phyloP scores from a whole-genome alignment of 2,888 invertebrate species.

The Campoplex nolae region DNA sequence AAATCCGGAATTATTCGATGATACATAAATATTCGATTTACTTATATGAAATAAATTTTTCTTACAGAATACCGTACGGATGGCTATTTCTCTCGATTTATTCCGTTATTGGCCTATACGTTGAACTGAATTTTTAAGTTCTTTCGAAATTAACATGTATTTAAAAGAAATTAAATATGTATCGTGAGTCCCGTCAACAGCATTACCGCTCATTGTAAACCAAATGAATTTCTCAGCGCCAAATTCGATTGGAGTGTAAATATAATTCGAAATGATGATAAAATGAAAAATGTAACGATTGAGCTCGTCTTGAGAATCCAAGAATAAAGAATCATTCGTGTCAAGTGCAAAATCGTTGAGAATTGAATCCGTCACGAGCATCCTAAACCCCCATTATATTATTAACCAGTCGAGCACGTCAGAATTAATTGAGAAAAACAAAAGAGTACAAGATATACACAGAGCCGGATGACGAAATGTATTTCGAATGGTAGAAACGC shows the following conservation, averaged over 20 bases:
- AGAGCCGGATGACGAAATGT: neutral
- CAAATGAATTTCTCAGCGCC: neutral
- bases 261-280: neutral
- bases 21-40: too few species aligned
- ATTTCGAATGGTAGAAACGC: neutral
- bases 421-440: neutral
- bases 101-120: too few species aligned
- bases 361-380: neutral
- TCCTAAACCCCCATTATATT: neutral
- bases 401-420: neutral
- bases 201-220: neutral
- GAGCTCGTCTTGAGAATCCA: neutral
- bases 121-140: too few species aligned
- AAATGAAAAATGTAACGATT: neutral
- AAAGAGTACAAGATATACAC: neutral
- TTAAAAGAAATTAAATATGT: too few species aligned
- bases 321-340: neutral
- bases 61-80: too few species aligned
- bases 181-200: too few species aligned
- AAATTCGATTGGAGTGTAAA: neutral
- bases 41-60: too few species aligned
- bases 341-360: neutral
- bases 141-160: too few species aligned
- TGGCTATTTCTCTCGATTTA: too few species aligned
- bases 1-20: too few species aligned